These are phyloP conservation scores for Hypothenemus hampei DNA, from an alignment of 1,140 invertebrate species.

Conservation along the genomic window DNA sequence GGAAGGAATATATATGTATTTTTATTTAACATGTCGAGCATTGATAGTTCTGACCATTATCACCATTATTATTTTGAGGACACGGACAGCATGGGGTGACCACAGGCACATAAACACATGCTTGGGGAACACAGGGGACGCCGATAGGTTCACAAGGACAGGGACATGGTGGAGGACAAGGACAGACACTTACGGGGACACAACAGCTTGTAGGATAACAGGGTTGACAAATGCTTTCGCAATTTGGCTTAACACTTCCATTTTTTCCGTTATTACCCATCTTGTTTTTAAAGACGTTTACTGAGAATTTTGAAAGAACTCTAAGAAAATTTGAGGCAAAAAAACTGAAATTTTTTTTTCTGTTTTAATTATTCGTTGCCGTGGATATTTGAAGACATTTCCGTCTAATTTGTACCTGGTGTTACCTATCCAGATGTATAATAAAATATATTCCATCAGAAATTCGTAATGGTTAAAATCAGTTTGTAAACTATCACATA, in stretches of 20 bases:
- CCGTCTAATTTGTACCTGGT: too few relatives aligned
- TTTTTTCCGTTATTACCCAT: slow-evolving; percentile 2
- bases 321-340: not conserved
- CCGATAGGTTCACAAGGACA: slow-evolving; percentile 18
- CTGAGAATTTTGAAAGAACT: slow-evolving; percentile 5
- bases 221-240: slow-evolving; percentile 10
- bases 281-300: not conserved
- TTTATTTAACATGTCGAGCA: too few relatives aligned
- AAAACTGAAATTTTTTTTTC: too few relatives aligned
- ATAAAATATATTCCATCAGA: too few relatives aligned
- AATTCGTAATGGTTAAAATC: too few relatives aligned
- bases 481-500: too few relatives aligned
- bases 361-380: too few relatives aligned
- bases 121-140: slow-evolving; percentile 26
- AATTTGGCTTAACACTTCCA: slow-evolving; percentile 7
- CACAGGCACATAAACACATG: slow-evolving; percentile 24
- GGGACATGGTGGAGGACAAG: slow-evolving; percentile 14
- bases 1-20: too few relatives aligned
- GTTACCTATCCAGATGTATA: too few relatives aligned
- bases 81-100: slow-evolving; percentile 27
- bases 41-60: too few relatives aligned
- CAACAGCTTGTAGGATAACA: slow-evolving; percentile 23
- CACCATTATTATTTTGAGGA: slow-evolving; percentile 11
- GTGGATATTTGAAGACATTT: too few relatives aligned
- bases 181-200: slow-evolving; percentile 23